A percentile compares a stretch with the other conserved stretches of the same genome.
These are phyloP conservation scores for Andrena flavipes DNA, from an alignment of 2,888 invertebrate species.

Conservation along the genomic window DNA sequence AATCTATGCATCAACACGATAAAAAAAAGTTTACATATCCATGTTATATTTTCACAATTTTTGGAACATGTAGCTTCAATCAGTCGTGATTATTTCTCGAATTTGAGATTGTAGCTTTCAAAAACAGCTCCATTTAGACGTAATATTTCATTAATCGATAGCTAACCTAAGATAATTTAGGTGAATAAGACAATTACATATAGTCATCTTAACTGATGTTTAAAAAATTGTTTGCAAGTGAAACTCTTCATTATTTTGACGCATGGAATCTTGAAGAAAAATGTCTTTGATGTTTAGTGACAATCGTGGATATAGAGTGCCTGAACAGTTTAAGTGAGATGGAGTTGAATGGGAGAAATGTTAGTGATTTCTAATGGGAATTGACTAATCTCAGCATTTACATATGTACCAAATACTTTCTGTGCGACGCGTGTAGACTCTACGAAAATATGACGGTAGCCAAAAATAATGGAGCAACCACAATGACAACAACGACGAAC, in stretches of 20 bases:
- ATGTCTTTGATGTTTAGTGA: background rate
- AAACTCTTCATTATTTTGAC: background rate
- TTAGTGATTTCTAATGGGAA: background rate
- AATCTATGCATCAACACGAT: background rate
- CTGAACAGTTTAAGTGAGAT: background rate
- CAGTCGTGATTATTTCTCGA: too few species aligned
- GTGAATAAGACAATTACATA: background rate
- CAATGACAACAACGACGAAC: conserved; percentile 22
- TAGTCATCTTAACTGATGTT: too few species aligned
- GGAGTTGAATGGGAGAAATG: background rate
- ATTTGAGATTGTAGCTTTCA: too few species aligned
- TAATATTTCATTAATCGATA: background rate
- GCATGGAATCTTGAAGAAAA: background rate
- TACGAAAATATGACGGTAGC: conserved; percentile 53
- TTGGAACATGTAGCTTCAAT: too few species aligned
- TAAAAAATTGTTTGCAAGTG: too few species aligned
- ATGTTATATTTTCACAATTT: background rate
- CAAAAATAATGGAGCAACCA: conserved; percentile 53
- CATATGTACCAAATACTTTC: background rate
- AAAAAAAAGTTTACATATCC: background rate
- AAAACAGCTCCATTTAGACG: background rate
- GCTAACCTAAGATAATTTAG: background rate
- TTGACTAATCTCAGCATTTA: background rate
- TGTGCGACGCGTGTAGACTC: conserved; percentile 7
- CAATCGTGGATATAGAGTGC: background rate